phyloP scores from a whole-genome alignment of 2,888 invertebrate genomes.

The Andrena fulva region DNA sequence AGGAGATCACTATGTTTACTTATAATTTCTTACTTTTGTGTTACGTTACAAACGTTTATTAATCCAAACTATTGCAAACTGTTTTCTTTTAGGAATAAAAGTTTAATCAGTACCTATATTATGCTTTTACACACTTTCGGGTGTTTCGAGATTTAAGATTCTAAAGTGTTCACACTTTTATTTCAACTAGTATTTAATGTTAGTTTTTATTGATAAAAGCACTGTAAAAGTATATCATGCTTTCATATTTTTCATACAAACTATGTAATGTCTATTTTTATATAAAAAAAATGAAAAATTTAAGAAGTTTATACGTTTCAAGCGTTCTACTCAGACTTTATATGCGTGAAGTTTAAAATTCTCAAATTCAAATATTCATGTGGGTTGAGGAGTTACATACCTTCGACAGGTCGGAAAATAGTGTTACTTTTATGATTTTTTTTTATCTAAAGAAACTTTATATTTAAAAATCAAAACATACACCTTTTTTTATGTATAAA shows the following conservation, averaged over 20 bases:
- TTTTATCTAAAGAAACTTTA: background rate
- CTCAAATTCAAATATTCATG: background rate
- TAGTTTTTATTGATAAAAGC: background rate
- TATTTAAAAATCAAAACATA: too few species aligned
- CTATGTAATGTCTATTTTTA: background rate
- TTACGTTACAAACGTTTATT: background rate
- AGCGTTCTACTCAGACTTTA: background rate
- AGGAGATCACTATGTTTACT: background rate
- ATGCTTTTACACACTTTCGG: background rate
- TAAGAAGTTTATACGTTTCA: background rate
- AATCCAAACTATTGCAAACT: background rate
- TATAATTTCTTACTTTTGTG: background rate
- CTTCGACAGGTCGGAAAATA: too few species aligned
- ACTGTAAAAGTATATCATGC: background rate
- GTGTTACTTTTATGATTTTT: background rate
- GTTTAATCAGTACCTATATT: background rate
- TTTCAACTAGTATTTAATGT: background rate
- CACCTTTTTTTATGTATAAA: too few species aligned
- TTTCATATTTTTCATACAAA: background rate
- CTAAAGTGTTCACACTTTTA: background rate
- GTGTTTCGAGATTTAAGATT: background rate
- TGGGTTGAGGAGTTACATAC: too few species aligned
- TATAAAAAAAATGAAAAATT: constrained; percentile 9
- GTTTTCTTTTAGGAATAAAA: constrained; percentile 15
- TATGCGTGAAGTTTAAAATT: background rate